Base-by-base conservation (phyloP, 2,888 invertebrate genomes). In the Tiliacea aurago region DNA sequence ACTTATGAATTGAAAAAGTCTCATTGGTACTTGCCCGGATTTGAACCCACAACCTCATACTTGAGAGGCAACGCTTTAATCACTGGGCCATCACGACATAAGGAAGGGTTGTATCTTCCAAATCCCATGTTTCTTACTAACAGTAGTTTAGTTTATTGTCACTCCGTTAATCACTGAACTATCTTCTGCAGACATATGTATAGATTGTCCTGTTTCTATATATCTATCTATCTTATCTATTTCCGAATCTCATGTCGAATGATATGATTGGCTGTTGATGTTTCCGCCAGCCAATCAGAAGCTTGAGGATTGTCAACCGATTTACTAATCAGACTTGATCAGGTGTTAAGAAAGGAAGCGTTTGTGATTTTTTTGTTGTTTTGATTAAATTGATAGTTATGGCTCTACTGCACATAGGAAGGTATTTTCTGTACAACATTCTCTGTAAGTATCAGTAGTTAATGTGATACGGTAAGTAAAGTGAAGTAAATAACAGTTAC, bases 201-300 rank as follows among this genome's bases (percentile, higher is more conserved):
- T 13, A n/a, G 15, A 28, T 33, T 49, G 18, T n/a, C 15, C 4
- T 23, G 37, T 11, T 37, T 20, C 20, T 4, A 33, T 45, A 69
- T 45, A 10, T 18, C 20, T 4, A 33, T 55, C 56, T 45, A 13
- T 18, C 41, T 70, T 28, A 69, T 71, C 28, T 11, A 15, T 28
- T 43, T 18, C 49, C n/a, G 13, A 41, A 71, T 70, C 23, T 53
- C 51, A 23, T 59, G 15, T 41, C 49, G 4, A 73, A 13, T 53
- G 45, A 73, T 55, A 47, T 55, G 62, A 72, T 62, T 72, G 37
- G 45, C 7, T 53, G 28, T 6, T 47, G 28, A 23, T 47, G 11
- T 72, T 72, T 47, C 7, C 37, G 18, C 53, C 13, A 61, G 13
- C 71, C 55, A 73, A 73, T 72, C 72, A 37, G 45, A 55, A 45